Percentiles rank a stretch among this genome's conserved stretches.
phyloP scores from a whole-genome alignment of 1,140 invertebrate genomes.

The Nephotettix cincticeps region DNA sequence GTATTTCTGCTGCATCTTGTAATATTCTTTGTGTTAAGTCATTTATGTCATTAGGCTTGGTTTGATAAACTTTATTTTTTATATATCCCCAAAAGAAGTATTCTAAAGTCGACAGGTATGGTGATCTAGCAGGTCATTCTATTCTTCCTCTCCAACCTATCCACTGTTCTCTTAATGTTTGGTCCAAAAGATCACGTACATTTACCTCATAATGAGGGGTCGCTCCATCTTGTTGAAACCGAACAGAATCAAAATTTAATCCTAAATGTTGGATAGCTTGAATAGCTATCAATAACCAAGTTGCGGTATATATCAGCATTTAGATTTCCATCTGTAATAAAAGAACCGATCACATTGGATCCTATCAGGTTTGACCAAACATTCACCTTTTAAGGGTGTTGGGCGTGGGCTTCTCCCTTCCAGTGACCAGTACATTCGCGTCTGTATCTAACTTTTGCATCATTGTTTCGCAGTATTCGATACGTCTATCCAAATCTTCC shows the following conservation, averaged over 20 bases:
- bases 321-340: slow-evolving; percentile 41
- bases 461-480: slow-evolving; percentile 37
- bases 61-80: slow-evolving; percentile 1
- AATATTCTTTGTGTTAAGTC: slow-evolving; percentile 13
- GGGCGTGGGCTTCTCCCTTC: slow-evolving; percentile 31
- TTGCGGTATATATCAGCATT: slow-evolving; percentile 37
- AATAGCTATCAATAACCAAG: slow-evolving; percentile 37
- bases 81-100: slow-evolving; percentile 46
- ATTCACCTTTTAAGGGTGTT: slow-evolving; percentile 44
- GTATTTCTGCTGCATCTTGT: slow-evolving; percentile 7
- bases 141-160: slow-evolving; percentile 47
- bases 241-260: not conserved
- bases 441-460: slow-evolving; percentile 37
- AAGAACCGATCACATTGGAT: slow-evolving; percentile 41
- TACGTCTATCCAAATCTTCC: slow-evolving; percentile 34
- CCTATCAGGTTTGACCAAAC: slow-evolving; percentile 45
- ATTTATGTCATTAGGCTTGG: not conserved
- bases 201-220: slow-evolving; percentile 43
- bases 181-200: slow-evolving; percentile 43
- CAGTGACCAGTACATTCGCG: slow-evolving; percentile 19
- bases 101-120: slow-evolving; percentile 47
- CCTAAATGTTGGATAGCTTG: slow-evolving; percentile 5
- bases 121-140: slow-evolving; percentile 48
- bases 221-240: slow-evolving; percentile 47
- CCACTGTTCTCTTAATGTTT: slow-evolving; percentile 44